Conservation (phyloP, 2,797 vertebrate genomes). For the Silurus lanzhouensis region DNA sequence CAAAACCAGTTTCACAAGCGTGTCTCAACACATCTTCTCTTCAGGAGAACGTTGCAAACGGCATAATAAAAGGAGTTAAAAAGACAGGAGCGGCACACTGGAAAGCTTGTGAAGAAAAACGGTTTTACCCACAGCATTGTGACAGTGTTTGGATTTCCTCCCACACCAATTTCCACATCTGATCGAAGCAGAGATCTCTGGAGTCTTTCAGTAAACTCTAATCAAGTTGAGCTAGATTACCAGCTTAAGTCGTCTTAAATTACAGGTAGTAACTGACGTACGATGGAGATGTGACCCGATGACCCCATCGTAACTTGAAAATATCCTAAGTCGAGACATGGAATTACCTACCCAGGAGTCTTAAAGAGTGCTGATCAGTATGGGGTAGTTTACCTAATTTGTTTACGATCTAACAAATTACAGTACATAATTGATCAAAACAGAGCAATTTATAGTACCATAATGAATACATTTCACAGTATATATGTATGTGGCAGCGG, state of each 20-base stretch:
- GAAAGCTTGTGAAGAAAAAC: background rate
- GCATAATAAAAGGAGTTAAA: constrained; percentile 27
- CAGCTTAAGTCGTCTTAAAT: background rate
- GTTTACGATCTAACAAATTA: too few relatives aligned
- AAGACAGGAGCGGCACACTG: background rate
- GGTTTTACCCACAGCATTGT: background rate
- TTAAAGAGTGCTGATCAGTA: too few relatives aligned
- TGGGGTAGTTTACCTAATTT: too few relatives aligned
- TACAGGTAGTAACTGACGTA: too few relatives aligned
- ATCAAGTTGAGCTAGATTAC: background rate
- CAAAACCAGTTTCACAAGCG: constrained; percentile 70
- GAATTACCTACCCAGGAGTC: too few relatives aligned
- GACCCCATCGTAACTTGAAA: too few relatives aligned
- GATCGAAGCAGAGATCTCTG: background rate
- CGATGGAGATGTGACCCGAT: too few relatives aligned
- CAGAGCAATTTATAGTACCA: too few relatives aligned
- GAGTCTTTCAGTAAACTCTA: background rate
- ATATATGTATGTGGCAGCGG: too few relatives aligned
- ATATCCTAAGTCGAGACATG: too few relatives aligned
- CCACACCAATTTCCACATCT: background rate
- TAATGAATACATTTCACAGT: too few relatives aligned
- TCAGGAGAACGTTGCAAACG: constrained; percentile 31
- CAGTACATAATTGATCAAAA: too few relatives aligned
- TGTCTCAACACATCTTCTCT: constrained; percentile 62
- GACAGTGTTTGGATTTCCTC: background rate